A percentile compares a stretch with the other conserved stretches of the same genome.
Evolutionary conservation across 2,888 invertebrate genomes (phyloP).

Genomic region (Vandiemenella viatica): DNA sequence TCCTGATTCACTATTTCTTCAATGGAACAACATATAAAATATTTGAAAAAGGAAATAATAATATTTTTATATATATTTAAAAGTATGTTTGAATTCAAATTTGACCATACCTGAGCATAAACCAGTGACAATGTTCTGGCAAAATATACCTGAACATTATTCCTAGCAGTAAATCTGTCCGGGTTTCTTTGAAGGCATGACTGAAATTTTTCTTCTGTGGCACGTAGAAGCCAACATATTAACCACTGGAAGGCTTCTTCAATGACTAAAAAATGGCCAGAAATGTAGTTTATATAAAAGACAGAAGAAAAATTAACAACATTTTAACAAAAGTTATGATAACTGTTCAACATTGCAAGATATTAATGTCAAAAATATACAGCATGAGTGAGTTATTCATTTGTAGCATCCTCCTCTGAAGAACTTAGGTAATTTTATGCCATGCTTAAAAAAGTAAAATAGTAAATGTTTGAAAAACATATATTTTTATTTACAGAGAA

Average conservation of each 20-base stretch:
- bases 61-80: no score
- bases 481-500: no score
- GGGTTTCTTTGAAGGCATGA: constrained; percentile 37
- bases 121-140: constrained; percentile 58
- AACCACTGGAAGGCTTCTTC: constrained; percentile 68
- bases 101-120: constrained; percentile 55
- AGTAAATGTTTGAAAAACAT: no score
- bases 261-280: constrained; percentile 43
- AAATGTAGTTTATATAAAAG: not conserved
- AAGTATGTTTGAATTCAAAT: no score
- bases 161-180: constrained; percentile 60
- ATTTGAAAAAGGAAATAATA: no score
- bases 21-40: no score
- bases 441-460: no score
- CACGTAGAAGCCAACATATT: constrained; percentile 58
- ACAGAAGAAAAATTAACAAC: not conserved
- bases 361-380: not conserved
- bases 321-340: not conserved
- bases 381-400: no score
- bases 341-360: not conserved
- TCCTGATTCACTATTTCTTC: no score
- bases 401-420: no score
- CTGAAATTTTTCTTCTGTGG: constrained; percentile 47
- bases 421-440: no score
- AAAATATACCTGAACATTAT: constrained; percentile 66